Evolutionary conservation across 2,113 vertebrate species (phyloP).

Genomic region (Takifugu bimaculatus): DNA sequence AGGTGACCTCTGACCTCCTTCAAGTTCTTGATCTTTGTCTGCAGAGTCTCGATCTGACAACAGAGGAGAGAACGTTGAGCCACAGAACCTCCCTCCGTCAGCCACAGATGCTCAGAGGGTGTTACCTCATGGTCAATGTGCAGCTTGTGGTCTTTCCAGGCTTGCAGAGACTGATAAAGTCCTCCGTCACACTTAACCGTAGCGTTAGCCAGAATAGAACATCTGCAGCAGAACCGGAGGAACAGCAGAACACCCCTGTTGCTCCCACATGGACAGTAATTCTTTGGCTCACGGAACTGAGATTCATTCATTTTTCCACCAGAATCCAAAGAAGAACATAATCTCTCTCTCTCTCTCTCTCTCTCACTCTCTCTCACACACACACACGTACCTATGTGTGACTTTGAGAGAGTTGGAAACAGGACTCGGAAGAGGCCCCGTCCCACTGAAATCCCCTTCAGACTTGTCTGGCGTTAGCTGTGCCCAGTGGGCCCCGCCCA

Average conservation of each 20-base stretch:
- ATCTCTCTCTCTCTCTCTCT: not conserved
- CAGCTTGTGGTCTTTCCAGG: conserved; percentile 97
- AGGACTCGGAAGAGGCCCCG: conserved; percentile 69
- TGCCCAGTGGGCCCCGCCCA: conserved; percentile 20
- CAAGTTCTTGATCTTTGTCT: conserved; percentile 97
- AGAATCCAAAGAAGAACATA: not conserved
- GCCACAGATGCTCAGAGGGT: not conserved
- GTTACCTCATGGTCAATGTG: conserved; percentile 94
- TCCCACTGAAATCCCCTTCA: conserved; percentile 87
- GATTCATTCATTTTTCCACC: not conserved
- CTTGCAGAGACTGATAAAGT: conserved; percentile 89
- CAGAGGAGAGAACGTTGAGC: not conserved
- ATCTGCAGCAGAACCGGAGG: conserved; percentile 71
- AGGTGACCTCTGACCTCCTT: conserved; percentile 92
- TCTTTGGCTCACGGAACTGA: no score
- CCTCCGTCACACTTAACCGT: conserved; percentile 88
- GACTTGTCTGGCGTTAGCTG: conserved; percentile 60
- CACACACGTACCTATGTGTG: conserved; percentile 81
- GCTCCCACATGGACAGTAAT: no score
- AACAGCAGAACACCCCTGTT: not conserved
- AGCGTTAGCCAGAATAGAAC: conserved; percentile 88
- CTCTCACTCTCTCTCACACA: not conserved
- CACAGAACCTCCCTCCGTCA: no score
- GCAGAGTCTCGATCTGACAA: conserved; percentile 90
- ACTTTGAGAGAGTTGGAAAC: conserved; percentile 85